phyloP scores from a whole-genome alignment of 2,888 invertebrate genomes.

The Digitonthophagus gazella region DNA sequence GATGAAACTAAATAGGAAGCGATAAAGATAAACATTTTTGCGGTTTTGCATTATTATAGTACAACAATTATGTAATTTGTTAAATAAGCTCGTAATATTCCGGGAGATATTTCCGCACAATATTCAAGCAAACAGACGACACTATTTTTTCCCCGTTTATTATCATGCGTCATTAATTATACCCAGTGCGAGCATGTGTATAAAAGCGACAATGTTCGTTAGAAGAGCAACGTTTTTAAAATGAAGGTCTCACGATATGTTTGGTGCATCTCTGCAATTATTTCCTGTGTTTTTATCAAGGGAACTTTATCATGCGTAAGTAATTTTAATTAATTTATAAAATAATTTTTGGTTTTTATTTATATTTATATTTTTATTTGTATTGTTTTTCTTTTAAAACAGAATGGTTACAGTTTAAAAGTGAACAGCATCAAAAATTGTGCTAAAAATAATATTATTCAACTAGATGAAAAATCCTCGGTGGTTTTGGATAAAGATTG shows the following conservation, averaged over 20 bases:
- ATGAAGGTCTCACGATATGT: neutral
- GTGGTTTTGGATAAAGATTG: constrained; percentile 22
- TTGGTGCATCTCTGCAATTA: neutral
- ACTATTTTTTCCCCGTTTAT: neutral
- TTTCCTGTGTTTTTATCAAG: neutral
- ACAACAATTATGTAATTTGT: neutral
- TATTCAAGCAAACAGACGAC: neutral
- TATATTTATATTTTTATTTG: constrained; percentile 1
- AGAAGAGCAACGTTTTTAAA: neutral
- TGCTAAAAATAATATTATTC: constrained; percentile 13
- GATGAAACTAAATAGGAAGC: neutral
- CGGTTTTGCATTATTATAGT: neutral
- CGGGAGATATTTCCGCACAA: neutral
- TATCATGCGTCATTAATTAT: constrained; percentile 17
- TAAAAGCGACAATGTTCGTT: neutral
- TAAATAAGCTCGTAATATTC: neutral
- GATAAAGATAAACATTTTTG: neutral
- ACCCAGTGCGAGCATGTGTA: neutral
- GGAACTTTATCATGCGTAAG: constrained; percentile 20
- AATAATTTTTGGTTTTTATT: neutral
- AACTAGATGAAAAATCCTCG: constrained; percentile 18
- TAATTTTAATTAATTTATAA: neutral
- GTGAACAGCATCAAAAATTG: constrained; percentile 25
- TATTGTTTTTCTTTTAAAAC: constrained; percentile 3
- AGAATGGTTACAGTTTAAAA: constrained; percentile 24